Percentiles rank a stretch among this genome's conserved stretches.
phyloP scores from a whole-genome alignment of 2,888 invertebrate species.

The Heterodera filipjevi region DNA sequence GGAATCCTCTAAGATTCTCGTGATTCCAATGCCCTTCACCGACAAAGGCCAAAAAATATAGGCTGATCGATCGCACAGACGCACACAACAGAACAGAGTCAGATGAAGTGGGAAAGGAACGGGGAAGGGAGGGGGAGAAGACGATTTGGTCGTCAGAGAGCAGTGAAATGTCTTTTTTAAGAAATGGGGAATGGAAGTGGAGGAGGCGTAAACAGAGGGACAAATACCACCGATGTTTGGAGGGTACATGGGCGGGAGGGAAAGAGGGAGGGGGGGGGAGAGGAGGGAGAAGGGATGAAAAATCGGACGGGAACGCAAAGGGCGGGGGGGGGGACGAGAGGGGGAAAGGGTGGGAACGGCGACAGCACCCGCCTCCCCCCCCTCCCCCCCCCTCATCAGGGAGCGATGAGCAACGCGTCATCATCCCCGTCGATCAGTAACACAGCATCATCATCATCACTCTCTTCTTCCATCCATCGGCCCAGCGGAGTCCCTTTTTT shows the following conservation, averaged over 20 bases:
- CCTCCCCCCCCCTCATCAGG: neutral
- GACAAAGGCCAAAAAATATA: constrained; percentile 4
- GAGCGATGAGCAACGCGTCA: constrained; percentile 15
- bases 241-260: neutral
- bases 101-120: neutral
- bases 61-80: constrained; percentile 7
- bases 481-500: neutral
- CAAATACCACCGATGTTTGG: neutral
- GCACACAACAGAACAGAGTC: neutral
- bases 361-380: neutral
- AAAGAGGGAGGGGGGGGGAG: neutral
- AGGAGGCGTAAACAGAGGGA: neutral
- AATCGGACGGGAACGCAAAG: no score
- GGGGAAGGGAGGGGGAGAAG: neutral
- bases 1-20: constrained; percentile 14
- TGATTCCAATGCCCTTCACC: neutral
- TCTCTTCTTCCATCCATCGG: neutral
- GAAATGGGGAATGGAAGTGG: neutral
- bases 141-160: neutral
- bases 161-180: constrained; percentile 4
- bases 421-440: neutral
- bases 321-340: neutral
- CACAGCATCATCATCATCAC: neutral
- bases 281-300: neutral
- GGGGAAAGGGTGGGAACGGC: neutral